phyloP scores from a whole-genome alignment of 2,888 invertebrate genomes.

The Meteorus colon region DNA sequence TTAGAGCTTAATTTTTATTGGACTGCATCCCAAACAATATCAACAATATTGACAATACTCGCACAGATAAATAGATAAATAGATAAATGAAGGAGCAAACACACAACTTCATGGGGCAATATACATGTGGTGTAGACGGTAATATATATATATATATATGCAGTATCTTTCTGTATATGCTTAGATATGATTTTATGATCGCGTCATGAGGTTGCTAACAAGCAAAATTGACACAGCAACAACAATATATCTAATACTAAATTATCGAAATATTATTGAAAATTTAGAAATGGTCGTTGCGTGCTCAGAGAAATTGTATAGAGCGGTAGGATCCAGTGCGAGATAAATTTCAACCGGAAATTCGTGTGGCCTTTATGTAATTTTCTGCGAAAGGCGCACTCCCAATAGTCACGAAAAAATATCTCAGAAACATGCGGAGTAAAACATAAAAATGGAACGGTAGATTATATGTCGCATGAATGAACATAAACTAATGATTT shows the following conservation, averaged over 20 bases:
- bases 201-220: no score
- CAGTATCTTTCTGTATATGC: no score
- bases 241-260: background rate
- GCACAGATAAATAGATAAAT: no score
- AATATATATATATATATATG: no score
- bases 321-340: slow-evolving; percentile 23
- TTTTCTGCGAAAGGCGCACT: slow-evolving; percentile 63
- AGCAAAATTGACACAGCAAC: no score
- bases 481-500: background rate
- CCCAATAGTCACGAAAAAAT: slow-evolving; percentile 56
- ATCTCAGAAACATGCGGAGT: slow-evolving; percentile 33
- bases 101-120: no score
- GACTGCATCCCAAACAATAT: no score
- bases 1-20: no score
- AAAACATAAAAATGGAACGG: slow-evolving; percentile 46
- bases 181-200: no score
- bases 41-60: no score
- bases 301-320: slow-evolving; percentile 51
- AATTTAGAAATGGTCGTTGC: slow-evolving; percentile 59
- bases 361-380: slow-evolving; percentile 42
- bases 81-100: no score
- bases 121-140: no score
- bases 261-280: slow-evolving; percentile 5
- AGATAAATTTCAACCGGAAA: slow-evolving; percentile 55
- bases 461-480: slow-evolving; percentile 21